Conservation (phyloP, 1,140 invertebrate genomes). For the Holcopasites calliopsidis region DNA sequence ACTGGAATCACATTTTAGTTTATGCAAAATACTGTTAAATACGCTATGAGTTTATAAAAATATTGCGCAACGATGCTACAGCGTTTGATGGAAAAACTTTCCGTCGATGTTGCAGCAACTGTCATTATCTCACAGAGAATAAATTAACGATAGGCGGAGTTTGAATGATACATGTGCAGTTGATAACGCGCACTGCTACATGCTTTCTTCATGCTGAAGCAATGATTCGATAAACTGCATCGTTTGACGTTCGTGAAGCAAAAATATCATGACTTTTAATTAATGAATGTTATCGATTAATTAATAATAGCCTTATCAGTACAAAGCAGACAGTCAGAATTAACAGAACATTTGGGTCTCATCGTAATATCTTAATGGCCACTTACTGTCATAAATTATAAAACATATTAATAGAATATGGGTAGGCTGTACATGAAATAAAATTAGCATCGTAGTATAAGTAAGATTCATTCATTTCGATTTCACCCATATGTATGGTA, state of each 20-base stretch:
- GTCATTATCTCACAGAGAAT: not conserved
- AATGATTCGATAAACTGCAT: not conserved
- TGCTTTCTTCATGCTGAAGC: not conserved
- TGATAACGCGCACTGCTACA: not conserved
- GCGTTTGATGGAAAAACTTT: not conserved
- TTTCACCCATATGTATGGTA: too few relatives aligned
- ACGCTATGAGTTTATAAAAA: not conserved
- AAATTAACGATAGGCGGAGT: not conserved
- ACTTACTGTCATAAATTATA: too few relatives aligned
- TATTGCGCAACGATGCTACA: not conserved
- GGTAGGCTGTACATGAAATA: too few relatives aligned
- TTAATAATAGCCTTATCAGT: not conserved
- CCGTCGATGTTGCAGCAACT: not conserved
- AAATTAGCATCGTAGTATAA: too few relatives aligned
- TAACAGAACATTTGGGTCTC: not conserved
- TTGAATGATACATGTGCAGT: not conserved
- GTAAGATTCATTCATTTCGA: too few relatives aligned
- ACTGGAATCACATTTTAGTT: too few relatives aligned
- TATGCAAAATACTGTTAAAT: too few relatives aligned
- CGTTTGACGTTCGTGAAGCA: not conserved
- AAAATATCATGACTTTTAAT: not conserved
- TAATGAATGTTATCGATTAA: not conserved
- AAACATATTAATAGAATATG: too few relatives aligned
- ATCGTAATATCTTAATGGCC: not conserved
- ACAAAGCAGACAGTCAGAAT: not conserved